phyloP scores from a whole-genome alignment of 2,797 vertebrate species.

The Siniperca undulata region DNA sequence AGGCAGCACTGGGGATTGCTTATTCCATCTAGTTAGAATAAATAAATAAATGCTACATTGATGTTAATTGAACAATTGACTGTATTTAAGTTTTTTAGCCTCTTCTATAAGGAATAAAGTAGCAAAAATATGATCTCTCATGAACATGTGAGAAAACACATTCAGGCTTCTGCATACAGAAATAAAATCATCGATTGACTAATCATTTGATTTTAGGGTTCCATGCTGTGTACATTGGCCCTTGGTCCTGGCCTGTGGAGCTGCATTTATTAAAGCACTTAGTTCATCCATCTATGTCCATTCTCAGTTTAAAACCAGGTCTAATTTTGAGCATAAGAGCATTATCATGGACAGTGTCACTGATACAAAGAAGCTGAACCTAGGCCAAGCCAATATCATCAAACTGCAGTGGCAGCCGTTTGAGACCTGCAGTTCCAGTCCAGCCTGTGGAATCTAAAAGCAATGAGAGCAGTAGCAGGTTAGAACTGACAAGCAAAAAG shows the following conservation, averaged over 20 bases:
- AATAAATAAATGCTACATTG: slow-evolving; percentile 26
- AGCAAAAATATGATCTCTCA: slow-evolving; percentile 8
- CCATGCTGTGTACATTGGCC: slow-evolving; percentile 48
- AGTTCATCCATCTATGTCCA: slow-evolving; percentile 33
- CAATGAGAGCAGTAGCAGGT: slow-evolving; percentile 33
- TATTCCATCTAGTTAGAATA: slow-evolving; percentile 11
- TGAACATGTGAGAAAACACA: slow-evolving; percentile 29
- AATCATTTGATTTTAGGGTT: slow-evolving; percentile 55
- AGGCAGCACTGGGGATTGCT: slow-evolving; percentile 1
- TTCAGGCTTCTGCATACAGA: slow-evolving; percentile 31
- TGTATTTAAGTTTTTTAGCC: not conserved
- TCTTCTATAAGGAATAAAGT: not conserved
- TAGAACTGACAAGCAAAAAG: slow-evolving; percentile 20
- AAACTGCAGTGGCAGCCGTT: slow-evolving; percentile 51
- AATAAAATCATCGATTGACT: slow-evolving; percentile 48
- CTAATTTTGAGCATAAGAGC: slow-evolving; percentile 23
- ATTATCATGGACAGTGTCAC: slow-evolving; percentile 46
- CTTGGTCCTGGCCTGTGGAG: slow-evolving; percentile 45
- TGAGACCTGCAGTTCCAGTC: slow-evolving; percentile 6
- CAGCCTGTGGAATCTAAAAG: slow-evolving; percentile 42
- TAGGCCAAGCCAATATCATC: slow-evolving; percentile 20
- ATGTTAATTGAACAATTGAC: slow-evolving; percentile 10
- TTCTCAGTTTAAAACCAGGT: slow-evolving; percentile 24
- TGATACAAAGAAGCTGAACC: slow-evolving; percentile 29
- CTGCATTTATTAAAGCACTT: slow-evolving; percentile 48